phyloP scores from a whole-genome alignment of 1,140 invertebrate genomes.

The Pseudomyrmex sp. region DNA sequence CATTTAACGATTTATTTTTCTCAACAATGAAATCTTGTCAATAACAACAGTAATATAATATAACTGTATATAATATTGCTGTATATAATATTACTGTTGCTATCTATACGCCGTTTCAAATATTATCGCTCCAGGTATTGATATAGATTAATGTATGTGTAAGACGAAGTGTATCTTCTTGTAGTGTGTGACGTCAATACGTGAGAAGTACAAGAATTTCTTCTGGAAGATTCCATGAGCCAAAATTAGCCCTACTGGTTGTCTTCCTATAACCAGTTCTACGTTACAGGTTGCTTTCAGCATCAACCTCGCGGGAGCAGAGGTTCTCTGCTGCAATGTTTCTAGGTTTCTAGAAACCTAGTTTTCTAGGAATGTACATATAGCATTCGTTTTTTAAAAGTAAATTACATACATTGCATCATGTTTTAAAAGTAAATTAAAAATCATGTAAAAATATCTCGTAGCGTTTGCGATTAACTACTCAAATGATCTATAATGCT shows the following conservation, averaged over 20 bases:
- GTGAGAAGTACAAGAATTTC: slow-evolving; percentile 2
- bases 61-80: no score
- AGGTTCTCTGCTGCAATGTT: not conserved
- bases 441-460: not conserved
- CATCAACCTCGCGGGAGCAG: not conserved
- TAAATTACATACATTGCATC: not conserved
- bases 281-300: not conserved
- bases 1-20: no score
- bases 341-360: no score
- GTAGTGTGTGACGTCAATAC: not conserved
- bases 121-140: no score
- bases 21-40: no score
- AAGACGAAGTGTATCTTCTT: no score
- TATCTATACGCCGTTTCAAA: no score
- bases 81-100: no score
- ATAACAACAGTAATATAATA: no score
- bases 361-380: not conserved
- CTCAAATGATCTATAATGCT: no score
- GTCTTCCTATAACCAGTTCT: not conserved
- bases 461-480: no score
- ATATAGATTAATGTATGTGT: no score
- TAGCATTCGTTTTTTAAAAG: not conserved
- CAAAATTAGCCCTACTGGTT: not conserved
- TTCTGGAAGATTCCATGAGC: not conserved
- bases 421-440: not conserved